These are phyloP conservation scores for Papilio gigon DNA, from an alignment of 2,888 invertebrate species.

Conservation along the genomic window DNA sequence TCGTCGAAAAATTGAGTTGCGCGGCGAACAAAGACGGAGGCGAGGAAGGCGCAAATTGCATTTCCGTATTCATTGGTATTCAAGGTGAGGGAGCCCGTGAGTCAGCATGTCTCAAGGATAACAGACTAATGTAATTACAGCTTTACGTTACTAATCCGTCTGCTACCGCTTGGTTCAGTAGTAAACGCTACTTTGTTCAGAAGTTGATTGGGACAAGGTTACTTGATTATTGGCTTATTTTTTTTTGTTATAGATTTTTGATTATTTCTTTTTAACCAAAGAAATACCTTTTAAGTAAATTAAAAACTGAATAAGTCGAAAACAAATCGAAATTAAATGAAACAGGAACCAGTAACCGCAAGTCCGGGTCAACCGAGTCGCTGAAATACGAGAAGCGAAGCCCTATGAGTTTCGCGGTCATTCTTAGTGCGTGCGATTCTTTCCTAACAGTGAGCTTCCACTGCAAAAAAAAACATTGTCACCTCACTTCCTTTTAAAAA, in stretches of 20 bases:
- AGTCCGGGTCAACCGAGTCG: slow-evolving; percentile 53
- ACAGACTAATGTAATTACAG: slow-evolving; percentile 20
- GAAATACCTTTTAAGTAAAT: not conserved
- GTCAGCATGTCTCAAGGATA: slow-evolving; percentile 31
- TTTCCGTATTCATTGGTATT: slow-evolving; percentile 32
- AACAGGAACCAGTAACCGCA: slow-evolving; percentile 60
- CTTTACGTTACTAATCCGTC: slow-evolving; percentile 22
- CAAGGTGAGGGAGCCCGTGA: slow-evolving; percentile 34
- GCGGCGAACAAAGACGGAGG: slow-evolving; percentile 26
- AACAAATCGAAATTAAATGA: not conserved
- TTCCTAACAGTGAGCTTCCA: not conserved
- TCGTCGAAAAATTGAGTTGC: not conserved
- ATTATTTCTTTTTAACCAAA: not conserved
- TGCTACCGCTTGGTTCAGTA: not conserved
- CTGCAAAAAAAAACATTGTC: not conserved
- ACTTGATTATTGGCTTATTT: not conserved
- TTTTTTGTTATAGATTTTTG: not conserved
- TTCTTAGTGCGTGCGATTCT: slow-evolving; percentile 47
- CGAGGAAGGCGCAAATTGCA: slow-evolving; percentile 17
- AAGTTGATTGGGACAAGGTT: slow-evolving; percentile 1
- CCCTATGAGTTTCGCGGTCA: slow-evolving; percentile 56
- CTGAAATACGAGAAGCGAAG: slow-evolving; percentile 65
- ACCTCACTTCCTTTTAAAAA: not conserved
- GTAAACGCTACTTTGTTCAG: not conserved
- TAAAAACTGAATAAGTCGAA: not conserved